phyloP scores from a whole-genome alignment of 1,140 invertebrate genomes.

The Arion vulgaris region DNA sequence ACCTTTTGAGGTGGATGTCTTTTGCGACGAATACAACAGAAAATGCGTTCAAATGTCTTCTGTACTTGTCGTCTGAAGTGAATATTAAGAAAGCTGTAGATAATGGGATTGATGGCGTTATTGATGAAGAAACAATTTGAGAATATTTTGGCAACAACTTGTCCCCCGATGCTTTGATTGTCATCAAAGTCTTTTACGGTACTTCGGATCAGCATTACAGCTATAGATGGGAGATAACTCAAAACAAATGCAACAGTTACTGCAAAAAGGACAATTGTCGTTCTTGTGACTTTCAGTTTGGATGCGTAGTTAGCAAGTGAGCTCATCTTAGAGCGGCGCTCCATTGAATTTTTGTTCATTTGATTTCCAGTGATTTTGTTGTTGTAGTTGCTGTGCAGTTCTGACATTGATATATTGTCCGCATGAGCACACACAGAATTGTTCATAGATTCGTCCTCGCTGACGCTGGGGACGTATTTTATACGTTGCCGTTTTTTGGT shows the following conservation, averaged over 20 bases:
- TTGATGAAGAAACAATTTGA: constrained; percentile 67
- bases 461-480: constrained; percentile 48
- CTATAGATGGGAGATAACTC: constrained; percentile 56
- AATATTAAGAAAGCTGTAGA: constrained; percentile 67
- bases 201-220: constrained; percentile 56
- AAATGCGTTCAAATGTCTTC: constrained; percentile 42
- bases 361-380: background rate
- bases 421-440: background rate
- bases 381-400: constrained; percentile 21
- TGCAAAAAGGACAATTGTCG: constrained; percentile 58
- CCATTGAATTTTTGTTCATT: background rate
- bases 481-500: constrained; percentile 4
- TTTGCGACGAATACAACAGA: constrained; percentile 43
- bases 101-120: constrained; percentile 68
- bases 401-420: constrained; percentile 23
- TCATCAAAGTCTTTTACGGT: constrained; percentile 48
- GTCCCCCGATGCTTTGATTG: constrained; percentile 41
- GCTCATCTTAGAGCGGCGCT: constrained; percentile 32
- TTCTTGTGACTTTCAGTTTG: constrained; percentile 51
- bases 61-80: constrained; percentile 58
- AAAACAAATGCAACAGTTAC: constrained; percentile 61
- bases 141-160: constrained; percentile 58
- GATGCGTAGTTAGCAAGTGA: constrained; percentile 41
- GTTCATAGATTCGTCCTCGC: constrained; percentile 50
- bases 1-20: constrained; percentile 40